Percentiles rank a stretch among this genome's conserved stretches.
Conservation (phyloP, 1,140 invertebrate species). For the Drosophila tropicalis region DNA sequence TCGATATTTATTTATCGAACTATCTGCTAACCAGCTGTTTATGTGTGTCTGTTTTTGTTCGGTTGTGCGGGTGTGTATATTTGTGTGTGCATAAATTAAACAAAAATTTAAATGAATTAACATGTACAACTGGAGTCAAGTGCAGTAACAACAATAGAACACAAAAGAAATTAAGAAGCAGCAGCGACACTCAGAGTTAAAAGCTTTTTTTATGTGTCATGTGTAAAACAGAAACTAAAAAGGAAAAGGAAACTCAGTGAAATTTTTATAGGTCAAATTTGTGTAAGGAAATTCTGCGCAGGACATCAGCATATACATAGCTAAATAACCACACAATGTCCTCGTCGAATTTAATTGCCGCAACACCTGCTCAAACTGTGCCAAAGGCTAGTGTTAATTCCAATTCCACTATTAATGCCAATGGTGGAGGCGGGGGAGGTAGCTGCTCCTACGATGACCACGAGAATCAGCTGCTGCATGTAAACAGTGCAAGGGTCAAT, state of each 20-base stretch:
- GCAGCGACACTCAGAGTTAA: not conserved
- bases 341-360: conserved; percentile 31
- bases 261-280: conserved; percentile 3
- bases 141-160: conserved; percentile 3
- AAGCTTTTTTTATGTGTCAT: not conserved
- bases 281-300: conserved; percentile 19
- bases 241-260: not conserved
- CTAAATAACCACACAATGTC: conserved; percentile 41
- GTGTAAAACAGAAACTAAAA: not conserved
- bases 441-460: conserved; percentile 46
- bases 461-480: conserved; percentile 68
- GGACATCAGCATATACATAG: not conserved
- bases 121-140: conserved; percentile 5
- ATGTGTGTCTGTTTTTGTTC: not conserved
- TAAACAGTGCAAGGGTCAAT: conserved; percentile 40
- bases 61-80: not conserved
- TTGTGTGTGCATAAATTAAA: conserved; percentile 10
- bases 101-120: conserved; percentile 3
- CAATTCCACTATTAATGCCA: conserved; percentile 16
- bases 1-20: not conserved
- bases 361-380: conserved; percentile 58
- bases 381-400: conserved; percentile 41
- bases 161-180: not conserved
- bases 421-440: conserved; percentile 6
- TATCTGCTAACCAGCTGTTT: conserved; percentile 1